Percentiles rank a stretch among this genome's conserved stretches.
Conservation (phyloP, 2,888 invertebrate genomes). For the Elgonia sp. region DNA sequence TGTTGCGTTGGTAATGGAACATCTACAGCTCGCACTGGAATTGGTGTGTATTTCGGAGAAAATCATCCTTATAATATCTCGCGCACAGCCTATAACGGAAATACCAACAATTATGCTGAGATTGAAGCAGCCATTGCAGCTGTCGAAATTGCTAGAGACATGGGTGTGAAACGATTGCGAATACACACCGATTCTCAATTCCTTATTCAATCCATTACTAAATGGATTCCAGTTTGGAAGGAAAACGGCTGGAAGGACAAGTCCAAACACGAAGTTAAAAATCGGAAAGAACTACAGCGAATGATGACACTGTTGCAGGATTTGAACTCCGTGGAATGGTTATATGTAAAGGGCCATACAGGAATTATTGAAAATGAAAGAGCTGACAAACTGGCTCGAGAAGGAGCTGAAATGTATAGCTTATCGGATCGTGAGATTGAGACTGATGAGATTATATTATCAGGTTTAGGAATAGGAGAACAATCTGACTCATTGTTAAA, state of each 20-base stretch:
- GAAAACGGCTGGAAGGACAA: constrained; percentile 36
- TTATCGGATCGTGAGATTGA: too few relatives aligned
- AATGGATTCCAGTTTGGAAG: constrained; percentile 27
- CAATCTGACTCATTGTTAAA: too few relatives aligned
- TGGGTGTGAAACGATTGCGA: background rate
- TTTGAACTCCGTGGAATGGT: constrained; percentile 12
- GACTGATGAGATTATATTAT: too few relatives aligned
- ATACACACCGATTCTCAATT: constrained; percentile 39
- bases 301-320: background rate
- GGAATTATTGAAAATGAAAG: constrained; percentile 34
- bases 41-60: too few relatives aligned
- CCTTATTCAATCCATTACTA: constrained; percentile 3
- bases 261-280: background rate
- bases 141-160: background rate
- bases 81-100: background rate
- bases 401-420: background rate
- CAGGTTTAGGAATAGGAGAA: too few relatives aligned
- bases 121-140: constrained; percentile 41
- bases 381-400: constrained; percentile 42
- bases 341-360: constrained; percentile 28
- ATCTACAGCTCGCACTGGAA: background rate
- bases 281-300: background rate
- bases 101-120: constrained; percentile 4
- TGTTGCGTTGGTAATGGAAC: constrained; percentile 26
- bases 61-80: constrained; percentile 35